These are phyloP conservation scores for Tetragnatha versicolor DNA, from an alignment of 1,140 invertebrate genomes.

Conservation along the genomic window DNA sequence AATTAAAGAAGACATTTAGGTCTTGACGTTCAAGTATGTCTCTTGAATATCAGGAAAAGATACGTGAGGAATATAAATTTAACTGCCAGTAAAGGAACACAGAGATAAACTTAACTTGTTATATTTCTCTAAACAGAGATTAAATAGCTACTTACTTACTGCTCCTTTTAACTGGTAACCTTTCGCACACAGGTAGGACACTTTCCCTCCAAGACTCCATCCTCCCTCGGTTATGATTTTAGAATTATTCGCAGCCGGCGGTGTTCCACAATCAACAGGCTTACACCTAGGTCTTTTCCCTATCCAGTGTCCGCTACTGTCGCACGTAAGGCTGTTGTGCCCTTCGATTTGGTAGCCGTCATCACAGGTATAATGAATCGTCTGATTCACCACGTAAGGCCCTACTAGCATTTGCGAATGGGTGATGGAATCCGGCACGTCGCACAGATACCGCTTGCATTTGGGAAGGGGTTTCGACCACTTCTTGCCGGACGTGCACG, in stretches of 20 bases:
- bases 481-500: conserved; percentile 52
- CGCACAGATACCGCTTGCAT: conserved; percentile 57
- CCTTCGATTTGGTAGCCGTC: conserved; percentile 50
- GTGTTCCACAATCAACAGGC: conserved; percentile 59
- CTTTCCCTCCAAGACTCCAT: conserved; percentile 76
- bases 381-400: conserved; percentile 36
- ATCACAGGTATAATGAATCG: conserved; percentile 41
- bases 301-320: conserved; percentile 62
- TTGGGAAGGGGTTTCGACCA: conserved; percentile 56
- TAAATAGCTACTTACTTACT: conserved; percentile 66
- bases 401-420: conserved; percentile 22
- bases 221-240: conserved; percentile 71
- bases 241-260: conserved; percentile 39
- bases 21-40: too few relatives aligned
- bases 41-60: too few relatives aligned
- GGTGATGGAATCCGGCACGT: neutral
- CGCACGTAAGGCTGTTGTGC: conserved; percentile 51
- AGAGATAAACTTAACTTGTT: too few relatives aligned
- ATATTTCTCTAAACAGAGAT: too few relatives aligned
- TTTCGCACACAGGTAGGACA: conserved; percentile 80
- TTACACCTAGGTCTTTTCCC: conserved; percentile 59
- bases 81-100: too few relatives aligned
- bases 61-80: too few relatives aligned
- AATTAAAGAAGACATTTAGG: too few relatives aligned
- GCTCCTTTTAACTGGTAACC: conserved; percentile 84